phyloP scores from a whole-genome alignment of 2,113 vertebrate genomes.

The Platichthys flesus region DNA sequence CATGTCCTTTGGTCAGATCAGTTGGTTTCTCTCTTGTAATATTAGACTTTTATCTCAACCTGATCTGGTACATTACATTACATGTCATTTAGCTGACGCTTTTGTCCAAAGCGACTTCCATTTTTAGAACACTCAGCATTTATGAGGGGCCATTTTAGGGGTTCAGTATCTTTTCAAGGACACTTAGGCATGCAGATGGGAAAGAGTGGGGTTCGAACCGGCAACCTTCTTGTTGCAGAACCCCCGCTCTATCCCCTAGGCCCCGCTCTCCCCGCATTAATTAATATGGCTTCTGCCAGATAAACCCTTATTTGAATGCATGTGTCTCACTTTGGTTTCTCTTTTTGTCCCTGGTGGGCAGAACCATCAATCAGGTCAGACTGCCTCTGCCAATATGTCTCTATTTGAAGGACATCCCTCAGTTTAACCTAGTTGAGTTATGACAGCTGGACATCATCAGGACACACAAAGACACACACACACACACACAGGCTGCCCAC shows the following conservation, averaged over 20 bases:
- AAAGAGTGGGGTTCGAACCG: no score
- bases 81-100: no score
- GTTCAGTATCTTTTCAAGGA: no score
- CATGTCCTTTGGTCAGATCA: no score
- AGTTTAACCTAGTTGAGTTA: slow-evolving; percentile 37
- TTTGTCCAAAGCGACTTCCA: no score
- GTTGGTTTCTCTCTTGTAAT: no score
- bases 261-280: background rate
- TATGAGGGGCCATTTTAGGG: no score
- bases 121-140: no score
- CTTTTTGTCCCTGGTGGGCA: slow-evolving; percentile 21
- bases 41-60: background rate
- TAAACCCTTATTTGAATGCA: background rate
- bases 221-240: no score
- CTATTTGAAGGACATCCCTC: slow-evolving; percentile 51
- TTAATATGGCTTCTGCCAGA: background rate
- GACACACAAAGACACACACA: slow-evolving; percentile 20
- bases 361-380: slow-evolving; percentile 43
- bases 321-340: slow-evolving; percentile 19
- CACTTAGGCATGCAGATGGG: no score
- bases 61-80: background rate
- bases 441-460: slow-evolving; percentile 55
- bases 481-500: background rate
- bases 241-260: no score
- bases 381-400: slow-evolving; percentile 45